Conservation (phyloP, 2,797 vertebrate genomes). For the Chiloscyllium punctatum region DNA sequence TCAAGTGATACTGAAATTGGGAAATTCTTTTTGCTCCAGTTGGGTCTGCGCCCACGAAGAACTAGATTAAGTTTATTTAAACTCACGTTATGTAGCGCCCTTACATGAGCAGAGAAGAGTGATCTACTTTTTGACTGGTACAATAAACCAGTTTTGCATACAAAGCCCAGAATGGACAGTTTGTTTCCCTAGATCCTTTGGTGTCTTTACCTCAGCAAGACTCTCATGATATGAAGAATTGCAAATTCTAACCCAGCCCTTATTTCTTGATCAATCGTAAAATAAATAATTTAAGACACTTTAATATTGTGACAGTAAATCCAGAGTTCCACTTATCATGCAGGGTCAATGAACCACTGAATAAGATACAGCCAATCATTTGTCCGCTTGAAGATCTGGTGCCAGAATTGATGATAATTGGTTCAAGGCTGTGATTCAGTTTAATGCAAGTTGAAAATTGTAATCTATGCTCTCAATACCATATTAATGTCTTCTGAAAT, state of each 20-base stretch:
- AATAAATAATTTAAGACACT: neutral
- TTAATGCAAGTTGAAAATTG: neutral
- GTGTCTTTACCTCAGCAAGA: neutral
- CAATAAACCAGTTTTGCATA: neutral
- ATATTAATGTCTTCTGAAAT: neutral
- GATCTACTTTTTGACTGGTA: neutral
- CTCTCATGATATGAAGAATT: neutral
- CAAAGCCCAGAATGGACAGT: no score
- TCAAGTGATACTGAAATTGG: neutral
- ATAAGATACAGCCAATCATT: neutral
- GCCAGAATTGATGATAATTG: neutral
- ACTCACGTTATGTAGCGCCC: neutral
- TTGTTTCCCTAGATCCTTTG: neutral
- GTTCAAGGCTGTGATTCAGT: neutral
- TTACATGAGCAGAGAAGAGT: neutral
- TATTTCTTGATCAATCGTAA: neutral
- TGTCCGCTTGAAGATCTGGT: neutral
- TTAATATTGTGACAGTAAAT: neutral
- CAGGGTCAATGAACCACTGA: neutral
- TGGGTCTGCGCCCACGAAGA: neutral
- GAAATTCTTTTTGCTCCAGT: neutral
- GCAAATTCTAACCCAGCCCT: neutral
- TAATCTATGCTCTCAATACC: neutral
- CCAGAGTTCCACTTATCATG: neutral
- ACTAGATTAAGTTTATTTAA: neutral